These are phyloP conservation scores for Lepidonotus clava DNA, from an alignment of 2,888 invertebrate species.

Conservation along the genomic window DNA sequence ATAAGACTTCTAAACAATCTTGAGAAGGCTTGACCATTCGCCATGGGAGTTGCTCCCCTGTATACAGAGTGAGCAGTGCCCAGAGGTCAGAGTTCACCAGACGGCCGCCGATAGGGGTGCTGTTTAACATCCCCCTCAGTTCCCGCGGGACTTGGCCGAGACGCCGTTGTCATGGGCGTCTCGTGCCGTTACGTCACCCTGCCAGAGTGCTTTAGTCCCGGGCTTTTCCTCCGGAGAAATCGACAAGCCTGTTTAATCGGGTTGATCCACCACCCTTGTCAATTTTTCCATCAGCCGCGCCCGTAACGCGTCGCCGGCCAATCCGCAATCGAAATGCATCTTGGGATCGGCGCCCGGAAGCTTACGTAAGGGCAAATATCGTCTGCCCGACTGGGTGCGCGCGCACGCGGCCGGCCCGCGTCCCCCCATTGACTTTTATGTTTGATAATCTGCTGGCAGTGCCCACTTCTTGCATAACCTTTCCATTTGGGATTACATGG, in stretches of 20 bases:
- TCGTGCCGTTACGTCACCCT: neutral
- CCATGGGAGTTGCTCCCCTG: no score
- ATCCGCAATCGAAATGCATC: slow-evolving; percentile 22
- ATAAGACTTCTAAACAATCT: no score
- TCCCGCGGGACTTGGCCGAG: slow-evolving; percentile 18
- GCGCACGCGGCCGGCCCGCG: neutral
- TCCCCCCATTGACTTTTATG: neutral
- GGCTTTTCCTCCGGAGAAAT: slow-evolving; percentile 30
- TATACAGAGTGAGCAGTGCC: neutral
- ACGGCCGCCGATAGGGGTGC: neutral
- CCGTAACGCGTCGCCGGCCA: neutral
- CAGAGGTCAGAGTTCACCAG: neutral
- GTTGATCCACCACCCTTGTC: neutral
- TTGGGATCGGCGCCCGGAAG: neutral
- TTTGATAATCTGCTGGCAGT: neutral
- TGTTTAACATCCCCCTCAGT: neutral
- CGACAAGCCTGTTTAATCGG: slow-evolving; percentile 1
- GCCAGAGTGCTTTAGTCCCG: neutral
- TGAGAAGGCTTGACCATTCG: no score
- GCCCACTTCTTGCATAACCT: neutral
- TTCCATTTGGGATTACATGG: slow-evolving; percentile 24
- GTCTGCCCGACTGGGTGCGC: neutral
- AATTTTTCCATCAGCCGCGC: slow-evolving; percentile 14
- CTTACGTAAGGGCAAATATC: slow-evolving; percentile 15
- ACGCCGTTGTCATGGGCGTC: neutral